phyloP scores from a whole-genome alignment of 64 coral and sea anemone genomes.

The Montipora efflorescens region DNA sequence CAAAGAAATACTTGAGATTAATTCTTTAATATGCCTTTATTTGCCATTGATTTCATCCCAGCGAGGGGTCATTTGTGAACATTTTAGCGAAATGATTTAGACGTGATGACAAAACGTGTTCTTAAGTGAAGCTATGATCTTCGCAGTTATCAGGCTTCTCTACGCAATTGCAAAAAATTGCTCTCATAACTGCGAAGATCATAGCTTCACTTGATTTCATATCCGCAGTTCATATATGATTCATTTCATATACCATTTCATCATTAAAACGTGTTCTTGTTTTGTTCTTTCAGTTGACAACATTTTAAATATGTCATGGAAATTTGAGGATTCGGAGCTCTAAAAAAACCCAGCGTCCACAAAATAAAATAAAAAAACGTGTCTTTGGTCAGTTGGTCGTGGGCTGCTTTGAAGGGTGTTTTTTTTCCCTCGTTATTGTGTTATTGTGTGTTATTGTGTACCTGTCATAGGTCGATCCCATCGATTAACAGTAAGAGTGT shows the following conservation, averaged over 20 bases:
- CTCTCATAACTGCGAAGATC: too few species aligned
- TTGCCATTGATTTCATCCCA: background rate
- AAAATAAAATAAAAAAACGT: background rate
- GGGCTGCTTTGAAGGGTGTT: background rate
- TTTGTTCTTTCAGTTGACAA: background rate
- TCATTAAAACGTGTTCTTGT: background rate
- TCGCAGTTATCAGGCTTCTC: too few species aligned
- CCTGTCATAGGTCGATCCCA: background rate
- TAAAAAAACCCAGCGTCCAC: background rate
- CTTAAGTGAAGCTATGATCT: background rate
- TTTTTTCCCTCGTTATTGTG: background rate
- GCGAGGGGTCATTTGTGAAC: constrained; percentile 2
- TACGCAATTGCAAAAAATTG: too few species aligned
- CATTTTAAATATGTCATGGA: background rate
- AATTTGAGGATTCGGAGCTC: background rate
- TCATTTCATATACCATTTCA: too few species aligned
- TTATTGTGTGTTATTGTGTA: background rate
- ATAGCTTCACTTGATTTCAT: too few species aligned
- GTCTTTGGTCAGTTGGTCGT: background rate
- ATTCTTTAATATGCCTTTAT: background rate
- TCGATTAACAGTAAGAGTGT: background rate
- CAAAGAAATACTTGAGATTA: background rate
- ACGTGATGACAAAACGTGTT: constrained; percentile 1
- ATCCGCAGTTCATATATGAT: too few species aligned
- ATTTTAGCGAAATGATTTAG: background rate